Base-by-base conservation (phyloP, 2,113 vertebrate genomes). In the Serilophus lunatus region DNA sequence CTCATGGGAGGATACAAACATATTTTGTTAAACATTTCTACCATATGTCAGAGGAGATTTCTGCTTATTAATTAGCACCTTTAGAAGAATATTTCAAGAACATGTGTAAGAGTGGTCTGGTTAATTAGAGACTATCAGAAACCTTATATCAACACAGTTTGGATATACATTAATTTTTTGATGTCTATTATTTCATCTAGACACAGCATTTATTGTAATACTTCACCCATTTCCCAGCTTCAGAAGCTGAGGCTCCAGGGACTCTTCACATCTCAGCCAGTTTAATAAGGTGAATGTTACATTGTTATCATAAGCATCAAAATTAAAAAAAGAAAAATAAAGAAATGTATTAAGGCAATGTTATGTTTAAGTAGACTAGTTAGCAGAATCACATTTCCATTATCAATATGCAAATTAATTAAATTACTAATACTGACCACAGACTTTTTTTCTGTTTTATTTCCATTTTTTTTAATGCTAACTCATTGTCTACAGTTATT, bases 61-160 rank as follows among this genome's bases (percentile, higher is more conserved):
- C 26, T 88, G 15, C 29, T 84, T 87, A 65, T 82, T 95, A 96
- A 96, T 94, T 96, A 95, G 13, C 47, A 68, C 56, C 31, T 80
- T 54, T 26, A 87, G 42, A 84, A 82, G 20, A 20, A 59, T 86
- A 54, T 89, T 97, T 95, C 69, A 92, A 80, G 79, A 93, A 65
- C 17, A 23, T 78, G 4, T 66, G 78, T 86, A 42, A 22, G 59
- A 74, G 35, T 71, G 56, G 36, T 72, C 31, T 57, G 19, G 16
- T 87, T 95, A 96, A 94, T 94, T 90, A 94, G 47, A 11, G 14
- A 76, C 42, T 94, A 31, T 81, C 66, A 72, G 71, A 81, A 86
- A 75, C 6, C 31, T 91, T 50, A 36, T 42, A 80, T 35, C 61
- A 77, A 68, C 24, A n/a, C 40, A 78, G 23, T 69, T 79, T 84